Evolutionary conservation across 2,888 invertebrate species (phyloP), one percentile per base, ranked within the genome.

Genomic region (Holacanthella duospinosa): DNA sequence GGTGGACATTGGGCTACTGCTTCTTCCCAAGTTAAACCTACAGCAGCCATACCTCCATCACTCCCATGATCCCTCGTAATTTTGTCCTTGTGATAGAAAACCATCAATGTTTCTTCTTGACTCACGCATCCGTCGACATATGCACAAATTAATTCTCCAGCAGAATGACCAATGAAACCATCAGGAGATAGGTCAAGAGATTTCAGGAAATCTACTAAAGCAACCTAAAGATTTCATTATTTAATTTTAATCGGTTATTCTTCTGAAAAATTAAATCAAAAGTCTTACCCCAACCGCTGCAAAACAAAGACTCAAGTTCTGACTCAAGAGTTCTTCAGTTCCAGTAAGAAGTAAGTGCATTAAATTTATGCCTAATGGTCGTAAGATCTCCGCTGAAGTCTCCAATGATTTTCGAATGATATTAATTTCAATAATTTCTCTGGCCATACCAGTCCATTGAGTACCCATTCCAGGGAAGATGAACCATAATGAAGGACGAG

Each of bases 61-160:
- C 27, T 6, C 27, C 28, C 27, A 29, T 6, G 25, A 6, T 6
- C 36, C 28, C 4, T 3, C 28, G 25, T 6, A 3, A 27, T 24
- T 12, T 6, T 21, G 55, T 55, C 55, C 27, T 55, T 55, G 3
- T 26, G 24, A 79, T 92, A 96, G 43, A 96, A 93, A 59, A 93
- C 87, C 72, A 95, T 79, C 63, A 96, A 87, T 0, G 94, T 87
- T 80, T 97, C 95, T 77, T 94, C 94, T 1, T 88, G 86, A 3
- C 92, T 93, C 74, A 97, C 85, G 55, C 92, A 89, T 16, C 92
- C 94, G 80, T 96, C 96, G 24, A 94, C 94, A 79, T 96, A 96
- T 12, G 93, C 95, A 78, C 95, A 96, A 1, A 92, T 92, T 72
- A 90, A 82, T 79, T 93, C 93, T 26, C 93, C 93, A 19, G 89